Percentiles rank a stretch among this genome's conserved stretches.
These are phyloP conservation scores for Phrynosoma blainvillii DNA, from an alignment of 2,113 vertebrate species.

Conservation along the genomic window DNA sequence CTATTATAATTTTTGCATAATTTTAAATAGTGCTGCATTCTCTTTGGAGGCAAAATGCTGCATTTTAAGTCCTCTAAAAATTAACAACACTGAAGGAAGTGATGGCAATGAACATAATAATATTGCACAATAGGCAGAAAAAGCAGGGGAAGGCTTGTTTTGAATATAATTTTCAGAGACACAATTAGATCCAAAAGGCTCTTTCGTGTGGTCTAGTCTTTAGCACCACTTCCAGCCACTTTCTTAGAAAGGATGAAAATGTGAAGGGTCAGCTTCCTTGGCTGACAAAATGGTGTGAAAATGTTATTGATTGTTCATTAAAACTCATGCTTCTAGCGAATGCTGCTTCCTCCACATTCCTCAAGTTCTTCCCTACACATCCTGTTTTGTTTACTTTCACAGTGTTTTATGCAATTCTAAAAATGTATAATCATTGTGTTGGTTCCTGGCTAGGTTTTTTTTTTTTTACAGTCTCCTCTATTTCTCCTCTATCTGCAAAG, in stretches of 20 bases:
- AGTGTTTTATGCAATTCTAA: background rate
- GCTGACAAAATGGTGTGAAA: constrained; percentile 10
- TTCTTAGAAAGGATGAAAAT: constrained; percentile 10
- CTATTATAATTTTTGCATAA: background rate
- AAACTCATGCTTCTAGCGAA: constrained; percentile 11
- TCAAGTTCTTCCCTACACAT: constrained; percentile 30
- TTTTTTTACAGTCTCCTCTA: background rate
- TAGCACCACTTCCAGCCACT: constrained; percentile 21
- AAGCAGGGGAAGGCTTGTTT: constrained; percentile 39
- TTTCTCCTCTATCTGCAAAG: background rate
- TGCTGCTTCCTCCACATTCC: background rate
- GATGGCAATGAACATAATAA: constrained; percentile 38
- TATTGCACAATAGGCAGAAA: constrained; percentile 23
- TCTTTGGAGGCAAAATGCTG: background rate
- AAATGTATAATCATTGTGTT: background rate
- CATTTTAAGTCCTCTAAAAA: constrained; percentile 5
- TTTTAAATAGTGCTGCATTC: background rate
- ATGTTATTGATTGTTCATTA: constrained; percentile 40
- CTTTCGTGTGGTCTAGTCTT: background rate
- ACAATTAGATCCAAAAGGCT: constrained; percentile 29
- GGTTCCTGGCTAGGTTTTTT: background rate
- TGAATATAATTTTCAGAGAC: constrained; percentile 31
- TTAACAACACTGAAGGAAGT: constrained; percentile 23
- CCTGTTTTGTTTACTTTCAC: background rate
- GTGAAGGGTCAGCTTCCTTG: constrained; percentile 1